phyloP scores from a whole-genome alignment of 1,140 invertebrate genomes.

The Aphelenchoides besseyi region DNA sequence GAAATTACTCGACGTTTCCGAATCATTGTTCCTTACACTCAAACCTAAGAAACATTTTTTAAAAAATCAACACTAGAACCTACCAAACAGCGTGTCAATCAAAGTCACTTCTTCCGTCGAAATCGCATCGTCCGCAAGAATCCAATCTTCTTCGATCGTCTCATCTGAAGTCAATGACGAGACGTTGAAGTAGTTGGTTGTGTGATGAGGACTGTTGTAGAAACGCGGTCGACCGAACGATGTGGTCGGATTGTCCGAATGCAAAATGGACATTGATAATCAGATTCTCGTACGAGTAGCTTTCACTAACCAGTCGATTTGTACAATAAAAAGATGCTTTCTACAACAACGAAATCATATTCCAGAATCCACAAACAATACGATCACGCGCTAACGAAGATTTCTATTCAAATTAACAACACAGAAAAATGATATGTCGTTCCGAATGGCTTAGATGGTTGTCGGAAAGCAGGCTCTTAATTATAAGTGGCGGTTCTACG shows the following conservation, averaged over 20 bases:
- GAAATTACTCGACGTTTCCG: background rate
- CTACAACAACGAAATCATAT: too few species aligned
- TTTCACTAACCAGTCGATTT: too few species aligned
- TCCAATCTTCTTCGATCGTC: background rate
- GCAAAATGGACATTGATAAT: slow-evolving; percentile 17
- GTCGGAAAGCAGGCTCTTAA: too few species aligned
- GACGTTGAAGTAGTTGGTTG: background rate
- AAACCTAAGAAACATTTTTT: background rate
- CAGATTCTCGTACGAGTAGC: background rate
- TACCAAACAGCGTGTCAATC: slow-evolving; percentile 13
- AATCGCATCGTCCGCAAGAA: background rate
- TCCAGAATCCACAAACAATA: too few species aligned
- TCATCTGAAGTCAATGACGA: background rate
- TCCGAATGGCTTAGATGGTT: too few species aligned
- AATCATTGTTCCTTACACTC: background rate
- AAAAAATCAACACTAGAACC: background rate
- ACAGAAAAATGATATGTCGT: background rate
- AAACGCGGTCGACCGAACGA: slow-evolving; percentile 7
- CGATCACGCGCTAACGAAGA: background rate
- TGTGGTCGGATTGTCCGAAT: slow-evolving; percentile 21
- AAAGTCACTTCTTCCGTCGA: background rate
- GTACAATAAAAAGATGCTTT: too few species aligned
- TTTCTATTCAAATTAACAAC: background rate
- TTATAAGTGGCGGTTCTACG: background rate
- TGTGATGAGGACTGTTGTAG: background rate